These are phyloP conservation scores for Cryptoblepharus egeriae DNA, from an alignment of 2,797 vertebrate species.

Conservation along the genomic window DNA sequence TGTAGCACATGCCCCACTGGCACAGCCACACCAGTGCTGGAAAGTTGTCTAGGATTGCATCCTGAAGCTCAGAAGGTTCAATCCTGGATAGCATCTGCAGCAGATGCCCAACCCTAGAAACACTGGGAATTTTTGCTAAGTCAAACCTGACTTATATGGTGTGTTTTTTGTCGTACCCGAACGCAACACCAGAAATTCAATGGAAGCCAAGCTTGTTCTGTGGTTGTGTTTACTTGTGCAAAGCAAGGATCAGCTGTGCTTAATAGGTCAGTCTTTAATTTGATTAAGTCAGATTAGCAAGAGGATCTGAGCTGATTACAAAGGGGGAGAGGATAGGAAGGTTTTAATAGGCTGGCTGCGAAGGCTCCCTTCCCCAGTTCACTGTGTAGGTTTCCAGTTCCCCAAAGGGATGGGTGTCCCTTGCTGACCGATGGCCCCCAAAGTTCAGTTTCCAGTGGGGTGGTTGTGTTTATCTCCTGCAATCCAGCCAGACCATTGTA, in stretches of 20 bases:
- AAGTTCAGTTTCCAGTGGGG: not conserved
- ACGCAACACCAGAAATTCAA: not conserved
- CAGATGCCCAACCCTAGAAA: too few relatives aligned
- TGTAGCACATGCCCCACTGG: too few relatives aligned
- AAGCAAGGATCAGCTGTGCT: constrained; percentile 37
- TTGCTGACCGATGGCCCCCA: not conserved
- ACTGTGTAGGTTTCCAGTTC: not conserved
- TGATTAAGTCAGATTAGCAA: constrained; percentile 64
- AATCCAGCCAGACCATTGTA: not conserved
- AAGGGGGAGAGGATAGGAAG: fast-evolving
- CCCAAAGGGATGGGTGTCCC: not conserved
- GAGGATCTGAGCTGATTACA: not conserved
- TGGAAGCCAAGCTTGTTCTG: not conserved
- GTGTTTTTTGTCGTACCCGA: too few relatives aligned
- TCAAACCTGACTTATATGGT: too few relatives aligned
- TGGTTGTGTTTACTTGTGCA: not conserved
- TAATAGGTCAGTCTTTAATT: constrained; percentile 61
- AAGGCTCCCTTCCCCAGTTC: not conserved
- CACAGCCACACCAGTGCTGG: too few relatives aligned
- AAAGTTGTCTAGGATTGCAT: too few relatives aligned
- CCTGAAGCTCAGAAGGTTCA: too few relatives aligned
- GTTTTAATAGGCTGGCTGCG: not conserved
- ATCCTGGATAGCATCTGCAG: too few relatives aligned
- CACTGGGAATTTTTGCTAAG: too few relatives aligned
- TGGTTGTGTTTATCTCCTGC: not conserved